Evolutionary conservation across 2,113 vertebrate genomes (phyloP).

Genomic region (Himantopus leucocephalus): DNA sequence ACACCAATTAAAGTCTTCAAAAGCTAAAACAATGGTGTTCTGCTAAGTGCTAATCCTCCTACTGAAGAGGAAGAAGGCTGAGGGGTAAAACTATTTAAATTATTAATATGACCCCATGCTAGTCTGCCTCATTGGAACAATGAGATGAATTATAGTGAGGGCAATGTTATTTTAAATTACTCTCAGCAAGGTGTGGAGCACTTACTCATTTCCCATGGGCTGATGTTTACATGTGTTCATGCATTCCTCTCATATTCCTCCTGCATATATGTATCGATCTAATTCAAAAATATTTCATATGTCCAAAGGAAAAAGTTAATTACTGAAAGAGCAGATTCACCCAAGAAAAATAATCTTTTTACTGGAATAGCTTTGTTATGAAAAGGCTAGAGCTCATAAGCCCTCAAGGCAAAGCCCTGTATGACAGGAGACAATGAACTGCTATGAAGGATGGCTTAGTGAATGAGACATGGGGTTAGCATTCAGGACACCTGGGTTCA

Average conservation of each 20-base stretch:
- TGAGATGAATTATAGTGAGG: slow-evolving; percentile 27
- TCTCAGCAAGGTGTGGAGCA: slow-evolving; percentile 3
- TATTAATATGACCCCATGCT: slow-evolving; percentile 43
- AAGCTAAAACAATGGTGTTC: background rate
- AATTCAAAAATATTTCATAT: background rate
- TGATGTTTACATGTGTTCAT: background rate
- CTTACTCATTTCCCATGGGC: background rate
- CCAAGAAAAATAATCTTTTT: background rate
- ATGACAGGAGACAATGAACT: background rate
- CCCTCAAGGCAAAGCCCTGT: background rate
- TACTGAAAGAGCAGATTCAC: background rate
- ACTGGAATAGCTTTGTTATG: background rate
- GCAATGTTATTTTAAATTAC: slow-evolving; percentile 47
- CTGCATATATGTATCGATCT: background rate
- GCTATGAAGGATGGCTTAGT: background rate
- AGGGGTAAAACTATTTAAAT: slow-evolving; percentile 2
- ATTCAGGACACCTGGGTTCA: slow-evolving; percentile 39
- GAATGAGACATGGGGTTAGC: background rate
- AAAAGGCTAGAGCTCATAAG: background rate
- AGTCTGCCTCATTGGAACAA: background rate
- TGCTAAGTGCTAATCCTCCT: background rate
- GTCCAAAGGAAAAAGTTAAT: background rate
- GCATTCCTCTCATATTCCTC: background rate
- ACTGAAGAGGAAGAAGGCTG: background rate
- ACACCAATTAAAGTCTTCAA: slow-evolving; percentile 30